These are phyloP conservation scores for Fulmarus glacialis DNA, from an alignment of 2,113 vertebrate genomes.

Conservation along the genomic window DNA sequence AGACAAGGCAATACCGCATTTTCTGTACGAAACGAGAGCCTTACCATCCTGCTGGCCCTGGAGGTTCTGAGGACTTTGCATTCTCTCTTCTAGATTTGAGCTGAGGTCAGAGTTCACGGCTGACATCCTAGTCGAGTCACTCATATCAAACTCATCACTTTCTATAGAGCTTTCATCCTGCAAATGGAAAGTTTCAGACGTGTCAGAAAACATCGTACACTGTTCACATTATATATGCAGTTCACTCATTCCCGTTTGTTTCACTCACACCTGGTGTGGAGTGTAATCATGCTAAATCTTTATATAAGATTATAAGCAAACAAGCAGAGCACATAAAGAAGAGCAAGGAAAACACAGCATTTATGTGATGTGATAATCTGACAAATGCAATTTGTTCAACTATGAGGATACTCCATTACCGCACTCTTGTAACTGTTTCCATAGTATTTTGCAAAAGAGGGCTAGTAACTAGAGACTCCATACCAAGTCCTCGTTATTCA, in stretches of 20 bases:
- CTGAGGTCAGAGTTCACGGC: slow-evolving; percentile 87
- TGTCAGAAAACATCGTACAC: not conserved
- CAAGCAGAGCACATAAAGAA: not conserved
- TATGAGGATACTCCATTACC: not conserved
- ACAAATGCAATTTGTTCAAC: not conserved
- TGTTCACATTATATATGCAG: not conserved
- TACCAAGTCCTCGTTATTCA: not conserved
- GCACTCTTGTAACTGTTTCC: not conserved
- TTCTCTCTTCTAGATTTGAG: slow-evolving; percentile 86
- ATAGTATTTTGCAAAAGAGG: not conserved
- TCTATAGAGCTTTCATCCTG: slow-evolving; percentile 88
- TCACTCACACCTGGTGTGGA: not conserved
- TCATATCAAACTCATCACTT: slow-evolving; percentile 88
- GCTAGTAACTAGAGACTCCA: not conserved
- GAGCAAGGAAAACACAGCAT: not conserved
- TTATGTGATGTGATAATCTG: not conserved
- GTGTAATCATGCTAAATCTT: not conserved
- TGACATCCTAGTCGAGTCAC: slow-evolving; percentile 86
- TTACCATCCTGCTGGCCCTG: slow-evolving; percentile 85
- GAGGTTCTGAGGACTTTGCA: slow-evolving; percentile 84
- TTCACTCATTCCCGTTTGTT: not conserved
- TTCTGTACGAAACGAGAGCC: not conserved
- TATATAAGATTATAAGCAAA: not conserved
- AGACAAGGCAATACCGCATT: not conserved
- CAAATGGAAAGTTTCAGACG: not conserved